These are phyloP conservation scores for Ammospiza maritima DNA, from an alignment of 2,797 vertebrate species.

Conservation along the genomic window DNA sequence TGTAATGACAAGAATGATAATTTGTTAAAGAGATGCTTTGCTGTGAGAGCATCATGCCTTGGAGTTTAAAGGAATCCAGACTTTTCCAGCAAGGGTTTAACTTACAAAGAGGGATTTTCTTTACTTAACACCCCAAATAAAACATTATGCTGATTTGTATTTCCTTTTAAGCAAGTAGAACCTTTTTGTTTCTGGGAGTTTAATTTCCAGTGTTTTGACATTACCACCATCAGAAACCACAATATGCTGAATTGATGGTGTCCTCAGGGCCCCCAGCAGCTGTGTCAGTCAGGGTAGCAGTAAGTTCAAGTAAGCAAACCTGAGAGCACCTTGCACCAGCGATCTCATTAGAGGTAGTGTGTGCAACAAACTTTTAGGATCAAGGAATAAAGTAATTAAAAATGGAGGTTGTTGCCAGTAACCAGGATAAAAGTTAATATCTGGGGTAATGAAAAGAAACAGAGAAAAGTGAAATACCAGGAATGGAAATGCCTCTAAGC, in stretches of 20 bases:
- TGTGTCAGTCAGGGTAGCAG: background rate
- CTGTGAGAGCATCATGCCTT: background rate
- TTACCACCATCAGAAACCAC: background rate
- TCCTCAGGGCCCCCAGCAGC: background rate
- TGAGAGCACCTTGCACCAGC: fast-evolving
- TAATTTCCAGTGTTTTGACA: background rate
- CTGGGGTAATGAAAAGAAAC: background rate
- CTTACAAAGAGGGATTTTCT: background rate
- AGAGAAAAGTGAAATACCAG: background rate
- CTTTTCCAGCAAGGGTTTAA: background rate
- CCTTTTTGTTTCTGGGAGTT: background rate
- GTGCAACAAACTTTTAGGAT: background rate
- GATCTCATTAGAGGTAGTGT: background rate
- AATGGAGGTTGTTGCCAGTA: background rate
- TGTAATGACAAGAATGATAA: background rate
- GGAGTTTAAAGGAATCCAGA: background rate
- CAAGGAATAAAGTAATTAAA: background rate
- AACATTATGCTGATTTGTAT: background rate
- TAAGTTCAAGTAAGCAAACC: background rate
- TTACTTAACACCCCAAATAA: background rate
- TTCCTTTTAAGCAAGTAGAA: background rate
- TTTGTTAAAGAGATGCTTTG: background rate
- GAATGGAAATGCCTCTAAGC: background rate
- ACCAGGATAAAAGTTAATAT: background rate
- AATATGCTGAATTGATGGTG: background rate